Evolutionary conservation across 1,140 invertebrate species (phyloP).

Genomic region (Bombus cullumanus): DNA sequence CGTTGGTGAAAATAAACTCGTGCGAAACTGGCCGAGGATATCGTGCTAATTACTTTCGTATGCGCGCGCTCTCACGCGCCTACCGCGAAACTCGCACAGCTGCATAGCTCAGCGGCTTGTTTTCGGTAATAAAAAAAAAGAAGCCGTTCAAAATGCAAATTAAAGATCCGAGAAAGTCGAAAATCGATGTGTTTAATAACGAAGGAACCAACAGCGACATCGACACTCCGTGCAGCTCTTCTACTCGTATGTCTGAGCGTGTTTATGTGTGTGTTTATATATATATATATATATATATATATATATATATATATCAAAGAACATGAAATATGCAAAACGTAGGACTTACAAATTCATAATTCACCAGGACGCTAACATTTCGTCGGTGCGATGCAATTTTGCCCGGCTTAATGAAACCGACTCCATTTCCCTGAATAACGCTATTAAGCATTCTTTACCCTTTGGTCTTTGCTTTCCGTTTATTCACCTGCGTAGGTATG

Average conservation of each 20-base stretch:
- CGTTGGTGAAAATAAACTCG: not conserved
- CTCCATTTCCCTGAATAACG: slow-evolving; percentile 13
- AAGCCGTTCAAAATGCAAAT: slow-evolving; percentile 48
- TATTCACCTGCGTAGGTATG: not conserved
- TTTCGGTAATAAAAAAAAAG: slow-evolving; percentile 37
- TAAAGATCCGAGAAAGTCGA: slow-evolving; percentile 25
- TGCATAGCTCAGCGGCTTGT: slow-evolving; percentile 14
- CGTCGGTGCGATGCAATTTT: slow-evolving; percentile 10
- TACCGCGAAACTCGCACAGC: not conserved
- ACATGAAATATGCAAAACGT: slow-evolving; percentile 32
- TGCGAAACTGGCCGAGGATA: slow-evolving; percentile 5
- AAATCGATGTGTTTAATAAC: slow-evolving; percentile 43
- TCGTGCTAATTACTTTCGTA: slow-evolving; percentile 32
- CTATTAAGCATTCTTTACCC: not conserved
- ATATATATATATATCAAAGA: not conserved
- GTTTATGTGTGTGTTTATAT: too few relatives aligned
- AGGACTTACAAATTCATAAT: slow-evolving; percentile 32
- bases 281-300: not conserved
- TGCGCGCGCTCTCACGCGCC: not conserved
- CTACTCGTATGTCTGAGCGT: too few relatives aligned
- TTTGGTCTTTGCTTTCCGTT: not conserved
- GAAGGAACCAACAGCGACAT: not conserved
- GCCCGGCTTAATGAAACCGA: slow-evolving; percentile 18
- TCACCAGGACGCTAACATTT: not conserved
- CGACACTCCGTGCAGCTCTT: not conserved